Evolutionary conservation across 2,797 vertebrate species (phyloP).

Genomic region (Emys orbicularis): DNA sequence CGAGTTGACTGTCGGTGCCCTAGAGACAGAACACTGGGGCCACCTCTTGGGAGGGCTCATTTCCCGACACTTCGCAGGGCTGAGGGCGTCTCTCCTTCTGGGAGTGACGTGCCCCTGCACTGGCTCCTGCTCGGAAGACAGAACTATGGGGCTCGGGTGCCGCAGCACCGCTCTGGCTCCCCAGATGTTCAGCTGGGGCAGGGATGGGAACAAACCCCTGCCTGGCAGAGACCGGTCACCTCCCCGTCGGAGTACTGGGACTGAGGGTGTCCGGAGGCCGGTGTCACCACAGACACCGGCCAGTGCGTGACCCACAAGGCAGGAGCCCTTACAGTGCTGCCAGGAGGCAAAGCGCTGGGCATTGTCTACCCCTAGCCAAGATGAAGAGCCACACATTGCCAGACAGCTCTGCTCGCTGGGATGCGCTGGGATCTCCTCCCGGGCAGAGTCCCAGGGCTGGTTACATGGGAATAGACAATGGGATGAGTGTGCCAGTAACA

Average conservation of each 20-base stretch:
- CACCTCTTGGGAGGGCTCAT: background rate
- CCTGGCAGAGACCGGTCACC: background rate
- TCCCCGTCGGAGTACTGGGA: background rate
- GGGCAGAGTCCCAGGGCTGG: background rate
- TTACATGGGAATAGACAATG: background rate
- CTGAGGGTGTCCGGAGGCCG: background rate
- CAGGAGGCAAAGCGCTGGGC: background rate
- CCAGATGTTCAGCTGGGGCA: background rate
- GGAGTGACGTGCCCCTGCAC: no score
- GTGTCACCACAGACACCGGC: background rate
- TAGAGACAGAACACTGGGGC: background rate
- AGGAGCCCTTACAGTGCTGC: background rate
- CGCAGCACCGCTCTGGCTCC: background rate
- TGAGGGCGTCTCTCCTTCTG: no score
- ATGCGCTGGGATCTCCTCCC: background rate
- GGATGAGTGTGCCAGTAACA: background rate
- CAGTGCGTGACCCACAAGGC: accelerated
- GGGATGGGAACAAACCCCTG: background rate
- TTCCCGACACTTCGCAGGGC: background rate
- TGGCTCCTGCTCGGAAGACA: background rate
- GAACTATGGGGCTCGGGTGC: background rate
- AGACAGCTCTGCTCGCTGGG: background rate
- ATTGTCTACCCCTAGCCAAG: no score
- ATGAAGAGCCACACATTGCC: background rate
- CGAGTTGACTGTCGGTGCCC: no score